Percentiles rank a stretch among this genome's conserved stretches.
Evolutionary conservation across 2,797 vertebrate species (phyloP).

Genomic region (Odontamblyopus lacepedii): DNA sequence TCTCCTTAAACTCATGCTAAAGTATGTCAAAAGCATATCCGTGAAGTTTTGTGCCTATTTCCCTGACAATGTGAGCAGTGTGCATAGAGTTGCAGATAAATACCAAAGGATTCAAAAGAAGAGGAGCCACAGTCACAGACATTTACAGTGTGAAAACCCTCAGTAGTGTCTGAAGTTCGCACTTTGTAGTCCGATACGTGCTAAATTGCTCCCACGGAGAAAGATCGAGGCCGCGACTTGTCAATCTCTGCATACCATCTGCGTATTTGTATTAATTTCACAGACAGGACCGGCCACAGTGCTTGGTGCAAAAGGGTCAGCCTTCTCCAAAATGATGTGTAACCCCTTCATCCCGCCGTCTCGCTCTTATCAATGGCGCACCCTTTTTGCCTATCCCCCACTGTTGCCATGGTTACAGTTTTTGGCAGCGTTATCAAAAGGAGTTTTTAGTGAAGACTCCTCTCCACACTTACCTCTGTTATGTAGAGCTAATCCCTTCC

Average conservation of each 20-base stretch:
- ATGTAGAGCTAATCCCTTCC: slow-evolving; percentile 68
- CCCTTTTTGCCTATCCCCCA: slow-evolving; percentile 62
- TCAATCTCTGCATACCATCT: slow-evolving; percentile 74
- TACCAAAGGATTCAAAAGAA: slow-evolving; percentile 67
- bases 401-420: slow-evolving; percentile 81
- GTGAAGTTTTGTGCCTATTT: slow-evolving; percentile 56
- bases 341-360: slow-evolving; percentile 78
- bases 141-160: slow-evolving; percentile 73
- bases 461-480: slow-evolving; percentile 73
- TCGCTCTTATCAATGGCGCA: slow-evolving; percentile 72
- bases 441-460: slow-evolving; percentile 69
- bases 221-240: slow-evolving; percentile 50
- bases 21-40: slow-evolving; percentile 42
- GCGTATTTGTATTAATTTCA: slow-evolving; percentile 71
- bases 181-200: slow-evolving; percentile 72
- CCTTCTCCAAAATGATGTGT: slow-evolving; percentile 79
- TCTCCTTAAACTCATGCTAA: slow-evolving; percentile 26
- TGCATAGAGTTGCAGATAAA: slow-evolving; percentile 62
- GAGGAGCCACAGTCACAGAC: slow-evolving; percentile 67
- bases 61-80: slow-evolving; percentile 58
- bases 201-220: slow-evolving; percentile 72
- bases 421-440: slow-evolving; percentile 73
- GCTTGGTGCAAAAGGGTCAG: slow-evolving; percentile 73
- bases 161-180: slow-evolving; percentile 70
- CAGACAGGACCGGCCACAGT: slow-evolving; percentile 59